Conservation (phyloP, 2,113 vertebrate genomes). For the Eulacestoma nigropectus region DNA sequence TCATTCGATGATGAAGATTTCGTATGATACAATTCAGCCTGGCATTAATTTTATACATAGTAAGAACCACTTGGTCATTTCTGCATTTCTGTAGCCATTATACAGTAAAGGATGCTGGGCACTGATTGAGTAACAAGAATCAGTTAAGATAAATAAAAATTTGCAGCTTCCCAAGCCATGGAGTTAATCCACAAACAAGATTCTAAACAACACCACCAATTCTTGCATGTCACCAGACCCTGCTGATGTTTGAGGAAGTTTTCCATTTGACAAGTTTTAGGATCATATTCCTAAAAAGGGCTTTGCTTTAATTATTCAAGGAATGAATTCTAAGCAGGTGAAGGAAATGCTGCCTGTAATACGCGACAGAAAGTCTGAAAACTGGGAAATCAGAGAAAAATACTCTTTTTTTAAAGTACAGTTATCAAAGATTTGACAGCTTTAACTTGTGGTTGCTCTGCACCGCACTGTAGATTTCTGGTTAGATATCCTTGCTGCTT, state of each 20-base stretch:
- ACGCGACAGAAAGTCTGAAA: background rate
- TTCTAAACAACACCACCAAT: background rate
- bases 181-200: background rate
- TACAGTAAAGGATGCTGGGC: background rate
- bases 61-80: background rate
- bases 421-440: background rate
- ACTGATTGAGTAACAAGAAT: background rate
- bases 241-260: background rate
- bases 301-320: background rate
- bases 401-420: background rate
- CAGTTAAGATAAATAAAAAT: background rate
- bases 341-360: background rate
- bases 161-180: background rate
- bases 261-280: background rate
- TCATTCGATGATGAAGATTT: background rate
- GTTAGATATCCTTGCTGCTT: background rate
- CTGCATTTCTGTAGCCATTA: background rate
- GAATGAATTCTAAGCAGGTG: background rate
- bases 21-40: background rate
- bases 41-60: background rate
- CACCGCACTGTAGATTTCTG: background rate
- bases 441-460: background rate
- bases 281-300: background rate
- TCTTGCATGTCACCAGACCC: background rate
- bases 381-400: background rate